These are phyloP conservation scores for Furcifer pardalis DNA, from an alignment of 2,797 vertebrate species.

Conservation along the genomic window DNA sequence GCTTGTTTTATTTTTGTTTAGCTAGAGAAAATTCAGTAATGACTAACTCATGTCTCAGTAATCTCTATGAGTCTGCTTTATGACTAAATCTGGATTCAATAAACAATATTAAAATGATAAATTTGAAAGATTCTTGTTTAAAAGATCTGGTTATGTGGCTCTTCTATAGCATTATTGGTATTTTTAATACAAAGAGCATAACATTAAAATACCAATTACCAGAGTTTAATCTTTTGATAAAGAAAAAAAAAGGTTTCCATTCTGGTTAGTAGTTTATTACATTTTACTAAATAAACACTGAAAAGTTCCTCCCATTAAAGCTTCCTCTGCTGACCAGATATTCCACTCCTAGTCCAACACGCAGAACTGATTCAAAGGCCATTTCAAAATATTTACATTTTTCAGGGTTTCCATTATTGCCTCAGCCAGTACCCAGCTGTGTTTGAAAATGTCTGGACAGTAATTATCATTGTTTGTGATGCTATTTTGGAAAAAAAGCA, in stretches of 20 bases:
- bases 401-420: slow-evolving; percentile 74
- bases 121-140: neutral
- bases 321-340: slow-evolving; percentile 71
- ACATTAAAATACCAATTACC: slow-evolving; percentile 19
- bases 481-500: slow-evolving; percentile 72
- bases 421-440: slow-evolving; percentile 77
- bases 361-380: slow-evolving; percentile 75
- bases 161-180: neutral
- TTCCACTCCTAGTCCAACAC: slow-evolving; percentile 63
- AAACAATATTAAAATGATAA: neutral
- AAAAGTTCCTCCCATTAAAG: slow-evolving; percentile 59
- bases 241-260: neutral
- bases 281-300: slow-evolving; percentile 55
- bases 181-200: neutral
- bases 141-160: too few species aligned
- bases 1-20: neutral
- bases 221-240: neutral
- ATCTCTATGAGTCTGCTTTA: neutral
- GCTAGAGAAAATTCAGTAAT: neutral
- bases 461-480: slow-evolving; percentile 77
- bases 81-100: neutral
- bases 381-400: slow-evolving; percentile 79
- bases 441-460: slow-evolving; percentile 79
- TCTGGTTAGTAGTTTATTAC: slow-evolving; percentile 33
- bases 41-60: neutral